These are phyloP conservation scores for Brenthis daphne DNA, from an alignment of 2,888 invertebrate species.

Conservation along the genomic window DNA sequence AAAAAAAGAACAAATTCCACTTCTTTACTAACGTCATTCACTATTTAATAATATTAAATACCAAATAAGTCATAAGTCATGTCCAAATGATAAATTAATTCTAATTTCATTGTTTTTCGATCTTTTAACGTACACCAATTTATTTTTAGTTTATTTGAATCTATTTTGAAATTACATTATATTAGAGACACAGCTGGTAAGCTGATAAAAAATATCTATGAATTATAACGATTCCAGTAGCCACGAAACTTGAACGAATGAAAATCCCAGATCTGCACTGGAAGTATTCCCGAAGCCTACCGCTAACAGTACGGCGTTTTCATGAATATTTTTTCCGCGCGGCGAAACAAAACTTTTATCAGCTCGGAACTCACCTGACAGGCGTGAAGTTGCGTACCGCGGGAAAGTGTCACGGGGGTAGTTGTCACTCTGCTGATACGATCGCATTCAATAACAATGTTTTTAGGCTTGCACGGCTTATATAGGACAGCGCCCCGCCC, in stretches of 20 bases:
- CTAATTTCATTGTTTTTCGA: too few species aligned
- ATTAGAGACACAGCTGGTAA: too few species aligned
- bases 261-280: conserved; percentile 1
- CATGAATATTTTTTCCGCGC: conserved; percentile 43
- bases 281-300: not conserved
- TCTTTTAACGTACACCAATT: too few species aligned
- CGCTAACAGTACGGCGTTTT: conserved; percentile 13
- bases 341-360: conserved; percentile 41
- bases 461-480: conserved; percentile 69
- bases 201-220: too few species aligned
- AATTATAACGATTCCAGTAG: too few species aligned
- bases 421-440: conserved; percentile 60
- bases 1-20: too few species aligned
- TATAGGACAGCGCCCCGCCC: conserved; percentile 75
- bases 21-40: too few species aligned
- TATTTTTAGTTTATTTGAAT: too few species aligned
- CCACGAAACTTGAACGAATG: not conserved
- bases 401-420: conserved; percentile 45
- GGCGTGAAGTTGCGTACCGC: conserved; percentile 39
- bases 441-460: conserved; percentile 75
- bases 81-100: too few species aligned
- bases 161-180: too few species aligned
- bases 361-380: conserved; percentile 47
- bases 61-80: too few species aligned
- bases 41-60: too few species aligned